A percentile compares a stretch with the other conserved stretches of the same genome.
Conservation (phyloP, 2,797 vertebrate species). For the Loris lydekkerianus region DNA sequence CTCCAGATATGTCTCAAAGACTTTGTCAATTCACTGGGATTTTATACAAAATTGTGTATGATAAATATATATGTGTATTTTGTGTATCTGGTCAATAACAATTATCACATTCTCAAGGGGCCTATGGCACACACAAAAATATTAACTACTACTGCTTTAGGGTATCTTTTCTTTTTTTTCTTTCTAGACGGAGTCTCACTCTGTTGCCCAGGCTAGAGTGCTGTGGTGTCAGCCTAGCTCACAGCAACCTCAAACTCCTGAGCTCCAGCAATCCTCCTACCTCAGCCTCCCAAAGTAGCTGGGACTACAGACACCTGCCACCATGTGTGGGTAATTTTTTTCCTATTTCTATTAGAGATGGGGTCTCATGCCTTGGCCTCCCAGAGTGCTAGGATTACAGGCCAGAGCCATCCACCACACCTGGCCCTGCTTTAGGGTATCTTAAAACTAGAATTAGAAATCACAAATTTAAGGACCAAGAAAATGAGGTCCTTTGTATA, state of each 20-base stretch:
- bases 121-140: background rate
- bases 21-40: constrained; percentile 27
- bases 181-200: no score
- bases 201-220: no score
- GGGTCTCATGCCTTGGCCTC: no score
- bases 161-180: background rate
- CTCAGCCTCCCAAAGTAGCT: no score
- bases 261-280: no score
- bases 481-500: constrained; percentile 24
- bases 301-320: no score
- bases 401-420: no score
- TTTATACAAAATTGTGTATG: constrained; percentile 29
- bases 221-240: no score
- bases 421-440: background rate
- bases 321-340: no score
- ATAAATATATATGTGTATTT: background rate
- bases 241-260: no score
- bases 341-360: no score
- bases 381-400: no score
- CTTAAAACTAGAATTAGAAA: constrained; percentile 49
- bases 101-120: constrained; percentile 52
- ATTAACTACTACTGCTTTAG: constrained; percentile 18
- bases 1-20: constrained; percentile 9
- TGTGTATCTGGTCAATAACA: background rate
- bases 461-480: constrained; percentile 60